Evolutionary conservation across 2,888 invertebrate species (phyloP).

Genomic region (Rapana venosa): DNA sequence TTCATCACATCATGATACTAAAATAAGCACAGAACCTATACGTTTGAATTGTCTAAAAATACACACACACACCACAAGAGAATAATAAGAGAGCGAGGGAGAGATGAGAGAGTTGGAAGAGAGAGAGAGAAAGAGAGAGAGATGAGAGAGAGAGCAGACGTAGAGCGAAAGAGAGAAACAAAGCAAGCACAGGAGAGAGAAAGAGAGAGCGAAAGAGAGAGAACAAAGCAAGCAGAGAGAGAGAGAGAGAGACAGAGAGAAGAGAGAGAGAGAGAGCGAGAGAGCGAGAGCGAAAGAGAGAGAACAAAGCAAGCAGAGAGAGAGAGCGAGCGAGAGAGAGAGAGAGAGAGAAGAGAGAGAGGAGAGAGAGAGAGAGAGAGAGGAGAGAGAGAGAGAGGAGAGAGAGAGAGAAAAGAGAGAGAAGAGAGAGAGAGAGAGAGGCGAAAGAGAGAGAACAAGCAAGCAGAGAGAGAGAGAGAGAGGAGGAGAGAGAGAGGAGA

Average conservation of each 20-base stretch:
- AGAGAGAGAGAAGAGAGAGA: neutral
- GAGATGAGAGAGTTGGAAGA: neutral
- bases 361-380: too few relatives aligned
- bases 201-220: neutral
- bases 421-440: neutral
- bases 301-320: neutral
- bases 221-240: neutral
- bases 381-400: neutral
- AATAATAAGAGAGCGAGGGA: neutral
- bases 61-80: neutral
- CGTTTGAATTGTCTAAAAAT: neutral
- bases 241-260: neutral
- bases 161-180: neutral
- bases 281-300: neutral
- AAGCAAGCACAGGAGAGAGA: too few relatives aligned
- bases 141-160: neutral
- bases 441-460: neutral
- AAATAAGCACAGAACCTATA: neutral
- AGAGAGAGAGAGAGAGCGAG: neutral
- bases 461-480: neutral
- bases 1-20: neutral
- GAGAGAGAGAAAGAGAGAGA: neutral
- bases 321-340: neutral
- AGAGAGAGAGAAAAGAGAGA: too few relatives aligned
- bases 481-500: neutral